These are phyloP conservation scores for Steatocranus sp. DNA, from an alignment of 2,797 vertebrate species.

Conservation along the genomic window DNA sequence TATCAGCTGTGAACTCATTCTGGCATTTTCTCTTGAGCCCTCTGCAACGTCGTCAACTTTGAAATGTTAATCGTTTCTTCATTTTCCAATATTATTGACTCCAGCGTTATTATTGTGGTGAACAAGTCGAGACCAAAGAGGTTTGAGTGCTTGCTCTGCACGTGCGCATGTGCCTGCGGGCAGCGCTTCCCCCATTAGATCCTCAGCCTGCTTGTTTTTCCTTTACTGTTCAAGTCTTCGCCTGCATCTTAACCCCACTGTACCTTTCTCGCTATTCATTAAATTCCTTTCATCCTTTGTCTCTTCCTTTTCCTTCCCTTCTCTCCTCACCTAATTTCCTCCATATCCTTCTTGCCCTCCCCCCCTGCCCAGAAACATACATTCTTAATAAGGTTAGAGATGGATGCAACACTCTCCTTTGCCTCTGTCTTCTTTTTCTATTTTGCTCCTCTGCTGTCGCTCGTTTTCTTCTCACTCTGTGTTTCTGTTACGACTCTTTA, in stretches of 20 bases:
- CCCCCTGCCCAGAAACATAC: constrained; percentile 1
- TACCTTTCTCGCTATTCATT: not conserved
- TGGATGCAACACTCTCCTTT: not conserved
- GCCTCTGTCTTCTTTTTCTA: not conserved
- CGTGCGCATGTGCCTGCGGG: not conserved
- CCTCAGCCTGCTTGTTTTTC: not conserved
- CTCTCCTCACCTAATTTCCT: not conserved
- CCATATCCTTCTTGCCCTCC: not conserved
- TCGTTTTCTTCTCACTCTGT: not conserved
- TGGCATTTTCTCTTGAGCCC: constrained; percentile 23
- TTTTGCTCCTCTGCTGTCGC: not conserved
- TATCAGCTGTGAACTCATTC: not conserved
- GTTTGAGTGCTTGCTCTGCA: not conserved
- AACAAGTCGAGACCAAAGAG: not conserved
- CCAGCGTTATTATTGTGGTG: not conserved
- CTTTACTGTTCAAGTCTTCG: not conserved
- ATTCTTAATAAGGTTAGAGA: constrained; percentile 46
- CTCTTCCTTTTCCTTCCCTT: not conserved
- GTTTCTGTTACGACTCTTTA: constrained; percentile 9
- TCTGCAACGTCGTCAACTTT: constrained; percentile 18
- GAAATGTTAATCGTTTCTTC: constrained; percentile 47
- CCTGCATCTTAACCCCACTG: constrained; percentile 9
- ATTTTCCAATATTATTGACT: constrained; percentile 41
- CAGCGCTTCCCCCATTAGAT: constrained; percentile 17
- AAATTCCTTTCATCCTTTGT: not conserved